phyloP scores from a whole-genome alignment of 2,797 vertebrate species.

The Delichon dasypus region DNA sequence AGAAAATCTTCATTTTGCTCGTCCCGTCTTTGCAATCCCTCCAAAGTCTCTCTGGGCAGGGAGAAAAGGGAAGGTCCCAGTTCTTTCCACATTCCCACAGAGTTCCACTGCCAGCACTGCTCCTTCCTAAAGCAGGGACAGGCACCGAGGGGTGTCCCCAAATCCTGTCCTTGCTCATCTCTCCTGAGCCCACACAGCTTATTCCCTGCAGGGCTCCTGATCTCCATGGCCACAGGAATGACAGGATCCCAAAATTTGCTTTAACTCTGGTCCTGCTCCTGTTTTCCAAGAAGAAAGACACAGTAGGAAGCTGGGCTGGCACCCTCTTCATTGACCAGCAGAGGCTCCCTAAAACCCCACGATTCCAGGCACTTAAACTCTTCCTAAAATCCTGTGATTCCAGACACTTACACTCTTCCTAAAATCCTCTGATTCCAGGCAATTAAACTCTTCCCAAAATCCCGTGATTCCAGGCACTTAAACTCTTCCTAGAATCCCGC shows the following conservation, averaged over 20 bases:
- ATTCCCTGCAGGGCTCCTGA: neutral
- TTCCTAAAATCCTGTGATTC: fast-evolving
- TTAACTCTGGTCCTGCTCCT: neutral
- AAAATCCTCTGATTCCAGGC: neutral
- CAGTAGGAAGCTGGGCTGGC: neutral
- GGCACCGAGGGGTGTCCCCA: neutral
- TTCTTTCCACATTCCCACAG: neutral
- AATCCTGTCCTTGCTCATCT: neutral
- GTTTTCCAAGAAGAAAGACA: neutral
- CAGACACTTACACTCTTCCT: neutral
- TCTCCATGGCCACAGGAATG: neutral
- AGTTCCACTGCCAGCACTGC: fast-evolving
- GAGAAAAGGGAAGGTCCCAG: neutral
- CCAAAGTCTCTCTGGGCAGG: neutral
- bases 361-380: neutral
- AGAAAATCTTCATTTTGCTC: neutral
- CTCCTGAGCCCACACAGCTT: fast-evolving
- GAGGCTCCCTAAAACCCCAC: neutral
- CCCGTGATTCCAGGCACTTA: neutral
- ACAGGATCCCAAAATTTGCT: neutral
- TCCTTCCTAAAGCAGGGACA: neutral
- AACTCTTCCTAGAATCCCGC: neutral
- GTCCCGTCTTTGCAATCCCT: neutral
- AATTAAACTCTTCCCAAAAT: neutral
- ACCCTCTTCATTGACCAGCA: neutral